Percentiles rank a stretch among this genome's conserved stretches.
phyloP scores from a whole-genome alignment of 2,797 vertebrate species.

The Ispidina picta region DNA sequence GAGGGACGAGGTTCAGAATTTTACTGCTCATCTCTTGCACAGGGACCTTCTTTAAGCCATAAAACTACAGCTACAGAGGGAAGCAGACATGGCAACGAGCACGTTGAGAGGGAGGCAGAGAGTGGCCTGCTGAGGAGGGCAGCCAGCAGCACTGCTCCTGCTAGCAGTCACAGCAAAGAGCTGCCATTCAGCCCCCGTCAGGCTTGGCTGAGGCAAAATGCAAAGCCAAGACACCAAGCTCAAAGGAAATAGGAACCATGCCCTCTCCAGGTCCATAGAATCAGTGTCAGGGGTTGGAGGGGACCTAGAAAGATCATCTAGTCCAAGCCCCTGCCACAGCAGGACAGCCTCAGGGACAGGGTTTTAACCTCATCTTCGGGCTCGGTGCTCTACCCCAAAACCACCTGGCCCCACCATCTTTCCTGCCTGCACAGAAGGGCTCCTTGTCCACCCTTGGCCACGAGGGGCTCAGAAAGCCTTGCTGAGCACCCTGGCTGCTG shows the following conservation, averaged over 20 bases:
- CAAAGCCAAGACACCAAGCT: background rate
- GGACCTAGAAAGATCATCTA: too few relatives aligned
- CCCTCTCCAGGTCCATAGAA: background rate
- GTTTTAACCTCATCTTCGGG: background rate
- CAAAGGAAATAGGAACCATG: background rate
- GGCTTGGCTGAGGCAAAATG: background rate
- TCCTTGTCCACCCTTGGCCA: background rate
- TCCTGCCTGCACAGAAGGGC: background rate
- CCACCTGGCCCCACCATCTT: background rate
- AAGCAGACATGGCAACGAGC: background rate
- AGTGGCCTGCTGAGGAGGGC: accelerated
- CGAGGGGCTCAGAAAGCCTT: background rate
- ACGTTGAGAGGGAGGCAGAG: background rate
- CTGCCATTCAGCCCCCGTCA: background rate
- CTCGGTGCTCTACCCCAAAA: background rate
- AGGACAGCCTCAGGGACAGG: too few relatives aligned
- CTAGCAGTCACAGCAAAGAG: accelerated
- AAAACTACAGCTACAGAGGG: background rate
- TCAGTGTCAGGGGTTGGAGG: too few relatives aligned
- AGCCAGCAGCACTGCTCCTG: background rate
- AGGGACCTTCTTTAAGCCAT: background rate
- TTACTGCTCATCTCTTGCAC: background rate
- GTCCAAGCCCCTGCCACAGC: too few relatives aligned
- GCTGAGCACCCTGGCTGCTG: background rate
- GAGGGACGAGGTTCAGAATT: background rate